A percentile compares a stretch with the other conserved stretches of the same genome.
Evolutionary conservation across 2,113 vertebrate species (phyloP).

Genomic region (Chloropsis hardwickii): DNA sequence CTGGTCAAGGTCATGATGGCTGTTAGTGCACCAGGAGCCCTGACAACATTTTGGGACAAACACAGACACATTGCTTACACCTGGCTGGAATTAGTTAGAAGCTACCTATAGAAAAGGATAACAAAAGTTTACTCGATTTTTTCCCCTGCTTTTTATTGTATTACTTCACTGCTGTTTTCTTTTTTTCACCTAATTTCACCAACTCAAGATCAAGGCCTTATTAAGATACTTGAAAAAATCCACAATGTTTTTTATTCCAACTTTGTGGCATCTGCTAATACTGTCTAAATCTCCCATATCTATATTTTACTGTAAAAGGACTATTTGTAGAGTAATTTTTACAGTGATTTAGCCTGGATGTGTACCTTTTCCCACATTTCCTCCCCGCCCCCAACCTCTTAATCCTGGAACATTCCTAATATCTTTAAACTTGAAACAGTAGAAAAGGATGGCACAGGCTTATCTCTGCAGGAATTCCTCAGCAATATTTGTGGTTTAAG

Average conservation of each 20-base stretch:
- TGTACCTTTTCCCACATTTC: background rate
- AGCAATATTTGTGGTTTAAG: background rate
- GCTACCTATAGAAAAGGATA: background rate
- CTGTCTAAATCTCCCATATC: background rate
- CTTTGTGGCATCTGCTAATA: background rate
- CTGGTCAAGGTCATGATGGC: fast-evolving
- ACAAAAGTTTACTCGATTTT: background rate
- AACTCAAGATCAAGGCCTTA: background rate
- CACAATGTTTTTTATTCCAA: background rate
- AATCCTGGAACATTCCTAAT: background rate
- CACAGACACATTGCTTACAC: background rate
- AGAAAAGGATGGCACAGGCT: background rate
- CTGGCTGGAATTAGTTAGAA: background rate
- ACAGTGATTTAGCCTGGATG: background rate
- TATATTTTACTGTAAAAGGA: background rate
- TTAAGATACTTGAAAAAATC: background rate
- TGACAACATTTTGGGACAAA: background rate
- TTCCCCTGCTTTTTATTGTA: background rate
- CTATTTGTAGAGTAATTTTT: background rate
- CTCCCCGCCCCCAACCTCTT: background rate
- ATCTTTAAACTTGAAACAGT: background rate
- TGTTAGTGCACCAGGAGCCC: background rate
- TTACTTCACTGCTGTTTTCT: background rate
- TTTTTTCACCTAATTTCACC: background rate
- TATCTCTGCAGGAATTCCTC: background rate